phyloP scores from a whole-genome alignment of 1,140 invertebrate species.

The Ctenoplectra terminalis region DNA sequence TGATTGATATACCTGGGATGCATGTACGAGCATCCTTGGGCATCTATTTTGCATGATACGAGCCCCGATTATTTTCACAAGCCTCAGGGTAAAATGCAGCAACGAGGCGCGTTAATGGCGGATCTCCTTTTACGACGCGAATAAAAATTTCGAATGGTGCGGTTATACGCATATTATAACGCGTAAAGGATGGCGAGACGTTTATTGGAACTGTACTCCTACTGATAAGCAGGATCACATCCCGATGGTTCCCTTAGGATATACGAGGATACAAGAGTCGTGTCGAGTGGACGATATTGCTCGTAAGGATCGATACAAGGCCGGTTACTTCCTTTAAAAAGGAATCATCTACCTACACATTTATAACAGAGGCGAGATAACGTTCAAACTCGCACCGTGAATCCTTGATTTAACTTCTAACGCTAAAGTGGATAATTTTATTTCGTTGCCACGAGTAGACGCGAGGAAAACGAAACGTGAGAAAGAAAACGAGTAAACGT shows the following conservation, averaged over 20 bases:
- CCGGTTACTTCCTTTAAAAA: slow-evolving; percentile 44
- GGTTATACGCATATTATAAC: background rate
- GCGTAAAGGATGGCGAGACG: slow-evolving; percentile 7
- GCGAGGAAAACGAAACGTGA: background rate
- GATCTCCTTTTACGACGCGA: slow-evolving; percentile 1
- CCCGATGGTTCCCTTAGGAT: background rate
- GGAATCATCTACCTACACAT: slow-evolving; percentile 38
- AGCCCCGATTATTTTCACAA: background rate
- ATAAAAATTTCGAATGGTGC: background rate
- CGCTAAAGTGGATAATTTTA: background rate
- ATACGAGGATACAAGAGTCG: slow-evolving; percentile 25
- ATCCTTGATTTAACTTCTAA: slow-evolving; percentile 17
- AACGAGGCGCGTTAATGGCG: background rate
- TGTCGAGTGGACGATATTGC: slow-evolving; percentile 31
- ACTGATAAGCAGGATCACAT: slow-evolving; percentile 24
- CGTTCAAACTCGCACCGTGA: background rate
- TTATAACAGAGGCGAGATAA: background rate
- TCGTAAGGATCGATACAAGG: slow-evolving; percentile 35
- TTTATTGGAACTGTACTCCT: slow-evolving; percentile 3
- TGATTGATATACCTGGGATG: background rate
- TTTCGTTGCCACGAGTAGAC: background rate
- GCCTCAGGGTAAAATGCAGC: background rate
- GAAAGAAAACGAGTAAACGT: background rate
- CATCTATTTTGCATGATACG: background rate
- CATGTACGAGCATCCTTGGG: background rate